Evolutionary conservation across 1,140 invertebrate species (phyloP).

Genomic region (Drosophila takahashii): DNA sequence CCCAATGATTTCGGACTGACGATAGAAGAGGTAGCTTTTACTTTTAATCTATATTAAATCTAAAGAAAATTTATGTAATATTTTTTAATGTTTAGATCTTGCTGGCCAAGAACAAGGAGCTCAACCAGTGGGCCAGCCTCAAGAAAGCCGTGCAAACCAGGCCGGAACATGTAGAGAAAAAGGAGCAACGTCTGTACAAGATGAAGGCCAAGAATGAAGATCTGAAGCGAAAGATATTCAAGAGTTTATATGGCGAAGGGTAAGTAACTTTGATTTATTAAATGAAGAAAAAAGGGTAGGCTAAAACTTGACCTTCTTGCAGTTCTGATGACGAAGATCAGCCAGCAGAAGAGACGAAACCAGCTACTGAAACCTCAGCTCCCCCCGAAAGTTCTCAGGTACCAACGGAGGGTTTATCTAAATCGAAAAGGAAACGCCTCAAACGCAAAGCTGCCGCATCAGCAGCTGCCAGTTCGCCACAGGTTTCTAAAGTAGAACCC

Average conservation of each 20-base stretch:
- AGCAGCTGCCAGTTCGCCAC: background rate
- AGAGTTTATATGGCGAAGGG: slow-evolving; percentile 90
- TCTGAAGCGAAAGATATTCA: slow-evolving; percentile 93
- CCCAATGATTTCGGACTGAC: slow-evolving; percentile 97
- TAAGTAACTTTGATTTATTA: slow-evolving; percentile 42
- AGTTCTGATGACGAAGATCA: slow-evolving; percentile 80
- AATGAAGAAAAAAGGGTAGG: background rate
- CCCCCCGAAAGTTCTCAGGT: slow-evolving; percentile 1
- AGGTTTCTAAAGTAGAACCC: background rate
- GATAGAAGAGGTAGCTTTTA: slow-evolving; percentile 90
- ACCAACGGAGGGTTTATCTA: slow-evolving; percentile 44
- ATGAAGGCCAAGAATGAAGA: slow-evolving; percentile 90
- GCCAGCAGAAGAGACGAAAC: background rate
- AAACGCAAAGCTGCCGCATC: slow-evolving; percentile 67
- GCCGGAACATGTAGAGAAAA: slow-evolving; percentile 91
- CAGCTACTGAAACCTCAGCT: slow-evolving; percentile 4
- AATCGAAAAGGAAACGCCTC: slow-evolving; percentile 67
- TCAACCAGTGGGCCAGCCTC: slow-evolving; percentile 97
- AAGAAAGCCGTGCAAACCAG: slow-evolving; percentile 95
- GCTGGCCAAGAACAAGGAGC: slow-evolving; percentile 94
- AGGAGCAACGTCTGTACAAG: slow-evolving; percentile 91
- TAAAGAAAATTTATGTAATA: background rate
- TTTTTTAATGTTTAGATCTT: slow-evolving; percentile 86
- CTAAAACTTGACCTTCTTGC: slow-evolving; percentile 39
- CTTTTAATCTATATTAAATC: background rate